Base-by-base conservation (phyloP, 2,797 vertebrate genomes). In the Melanotaenia parkinsoni region DNA sequence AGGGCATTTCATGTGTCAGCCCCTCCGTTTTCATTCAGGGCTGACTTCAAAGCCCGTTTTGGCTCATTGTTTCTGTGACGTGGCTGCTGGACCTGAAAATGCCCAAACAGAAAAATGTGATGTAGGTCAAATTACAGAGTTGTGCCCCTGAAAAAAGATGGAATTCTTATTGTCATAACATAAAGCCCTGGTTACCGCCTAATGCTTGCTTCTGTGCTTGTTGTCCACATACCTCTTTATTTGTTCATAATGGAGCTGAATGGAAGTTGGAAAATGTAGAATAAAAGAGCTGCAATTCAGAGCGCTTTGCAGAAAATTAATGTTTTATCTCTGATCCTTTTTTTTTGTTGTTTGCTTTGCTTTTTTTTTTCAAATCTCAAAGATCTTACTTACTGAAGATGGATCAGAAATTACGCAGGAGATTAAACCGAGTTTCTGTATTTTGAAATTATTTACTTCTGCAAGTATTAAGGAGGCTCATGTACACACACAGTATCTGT, bases 111-210 rank as follows among this genome's bases (percentile, higher is more conserved):
- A 96, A 95, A 84, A 95, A 96, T 96, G 93, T 88, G 92, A 96
- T 97, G 97, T 97, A 97, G 98, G 97, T 98, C 97, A 98, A 94
- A 95, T 94, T 95, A 90, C 92, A 94, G 95, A 95, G 91, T 94
- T 94, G 94, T 82, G 94, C 93, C 91, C 90, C 83, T 88, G 90
- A 93, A 94, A 93, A 93, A 94, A 93, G 80, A 85, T 86, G 74
- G 93, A 95, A 97, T 97, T 96, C 95, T 96, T 95, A 87, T 80
- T 92, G 93, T 91, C 80, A 90, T 86, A 90, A 92, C 91, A 85
- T 91, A 94, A 94, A 94, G 81, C 94, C 96, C 81, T 96, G 95
- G 95, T 96, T 95, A 98, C 96, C 85, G 84, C 73, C 81, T 84
- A 61, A 77, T 77, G 62, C 68, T 51, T 45, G 80, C 74, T 80